These are phyloP conservation scores for Pseudochaenichthys georgianus DNA, from an alignment of 2,797 vertebrate genomes.

Conservation along the genomic window DNA sequence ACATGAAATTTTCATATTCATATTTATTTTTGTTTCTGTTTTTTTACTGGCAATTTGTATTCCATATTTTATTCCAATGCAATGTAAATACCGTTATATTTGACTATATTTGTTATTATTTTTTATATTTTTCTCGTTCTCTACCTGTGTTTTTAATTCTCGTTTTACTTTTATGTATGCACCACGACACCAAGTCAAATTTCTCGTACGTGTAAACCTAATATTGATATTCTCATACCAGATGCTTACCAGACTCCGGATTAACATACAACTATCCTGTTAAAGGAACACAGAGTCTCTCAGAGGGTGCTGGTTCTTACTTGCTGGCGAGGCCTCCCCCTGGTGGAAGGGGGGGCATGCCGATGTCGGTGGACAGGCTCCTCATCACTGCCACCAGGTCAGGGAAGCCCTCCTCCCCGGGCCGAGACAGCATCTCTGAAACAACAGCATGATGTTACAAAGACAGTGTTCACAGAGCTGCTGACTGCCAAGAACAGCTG, in stretches of 20 bases:
- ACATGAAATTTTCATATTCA: neutral
- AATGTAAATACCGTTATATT: no score
- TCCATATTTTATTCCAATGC: no score
- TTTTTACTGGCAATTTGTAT: no score
- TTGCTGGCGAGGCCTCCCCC: conserved; percentile 99
- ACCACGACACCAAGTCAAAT: no score
- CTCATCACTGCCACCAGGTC: conserved; percentile 96
- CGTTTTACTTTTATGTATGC: no score
- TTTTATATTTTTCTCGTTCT: no score
- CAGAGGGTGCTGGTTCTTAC: conserved; percentile 84
- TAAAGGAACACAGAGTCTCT: neutral
- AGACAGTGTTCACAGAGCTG: conserved; percentile 38
- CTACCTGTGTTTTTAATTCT: no score
- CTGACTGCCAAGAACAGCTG: conserved; percentile 36
- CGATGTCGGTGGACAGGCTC: conserved; percentile 92
- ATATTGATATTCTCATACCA: neutral
- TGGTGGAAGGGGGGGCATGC: conserved; percentile 95
- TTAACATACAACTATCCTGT: neutral
- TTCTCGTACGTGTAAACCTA: no score
- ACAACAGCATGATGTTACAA: conserved; percentile 49
- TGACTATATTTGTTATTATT: no score
- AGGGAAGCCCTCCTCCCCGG: conserved; percentile 94
- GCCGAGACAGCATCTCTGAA: conserved; percentile 88
- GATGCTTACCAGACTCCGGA: neutral
- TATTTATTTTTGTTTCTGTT: no score